These are phyloP conservation scores for Ursus arctos DNA, from an alignment of 2,113 vertebrate species.

Conservation along the genomic window DNA sequence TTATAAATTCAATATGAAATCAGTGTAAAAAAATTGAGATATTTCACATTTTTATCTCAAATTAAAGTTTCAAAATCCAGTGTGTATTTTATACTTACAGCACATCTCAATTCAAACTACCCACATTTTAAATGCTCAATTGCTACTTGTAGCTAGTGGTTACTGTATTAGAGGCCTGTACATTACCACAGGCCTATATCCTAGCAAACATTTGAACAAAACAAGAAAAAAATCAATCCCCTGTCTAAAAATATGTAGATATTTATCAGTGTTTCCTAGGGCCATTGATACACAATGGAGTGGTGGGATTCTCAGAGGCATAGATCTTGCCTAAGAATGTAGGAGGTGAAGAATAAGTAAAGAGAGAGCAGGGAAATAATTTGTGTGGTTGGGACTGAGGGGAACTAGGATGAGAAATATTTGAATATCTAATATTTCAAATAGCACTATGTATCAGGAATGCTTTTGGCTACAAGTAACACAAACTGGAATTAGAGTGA, in stretches of 20 bases:
- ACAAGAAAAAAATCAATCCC: background rate
- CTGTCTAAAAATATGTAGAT: background rate
- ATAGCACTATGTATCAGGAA: background rate
- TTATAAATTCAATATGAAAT: conserved; percentile 7
- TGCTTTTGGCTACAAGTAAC: background rate
- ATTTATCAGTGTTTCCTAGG: background rate
- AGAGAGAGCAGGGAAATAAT: background rate
- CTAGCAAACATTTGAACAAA: background rate
- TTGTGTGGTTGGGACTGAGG: background rate
- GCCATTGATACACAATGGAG: background rate
- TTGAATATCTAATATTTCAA: background rate
- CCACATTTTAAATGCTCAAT: conserved; percentile 1
- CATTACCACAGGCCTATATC: background rate
- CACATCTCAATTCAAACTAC: conserved; percentile 9
- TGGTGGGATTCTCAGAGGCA: background rate
- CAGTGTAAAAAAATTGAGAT: background rate
- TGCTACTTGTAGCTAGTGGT: background rate
- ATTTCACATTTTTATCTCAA: background rate
- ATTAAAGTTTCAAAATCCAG: background rate
- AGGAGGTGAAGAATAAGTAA: background rate
- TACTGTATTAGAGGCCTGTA: background rate
- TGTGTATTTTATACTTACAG: background rate
- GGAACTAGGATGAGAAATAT: background rate
- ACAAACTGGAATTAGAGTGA: background rate
- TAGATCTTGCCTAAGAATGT: background rate